These are phyloP conservation scores for Odiellus spinosus DNA, from an alignment of 2,888 invertebrate species.

Conservation along the genomic window DNA sequence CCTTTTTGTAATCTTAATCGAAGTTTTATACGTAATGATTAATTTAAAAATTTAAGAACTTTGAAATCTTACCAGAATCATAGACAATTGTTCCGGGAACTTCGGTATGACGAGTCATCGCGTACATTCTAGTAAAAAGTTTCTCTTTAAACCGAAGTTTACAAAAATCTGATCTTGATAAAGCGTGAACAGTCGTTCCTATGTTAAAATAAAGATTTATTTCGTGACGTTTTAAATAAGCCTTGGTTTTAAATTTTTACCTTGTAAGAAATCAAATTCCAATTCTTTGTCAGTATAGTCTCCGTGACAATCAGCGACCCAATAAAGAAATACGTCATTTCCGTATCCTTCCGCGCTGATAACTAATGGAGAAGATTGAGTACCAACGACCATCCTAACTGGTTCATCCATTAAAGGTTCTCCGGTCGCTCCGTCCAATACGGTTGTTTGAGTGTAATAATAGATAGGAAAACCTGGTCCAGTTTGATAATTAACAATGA, in stretches of 20 bases:
- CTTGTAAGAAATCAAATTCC: conserved; percentile 31
- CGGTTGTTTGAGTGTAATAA: conserved; percentile 48
- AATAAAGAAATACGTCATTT: conserved; percentile 59
- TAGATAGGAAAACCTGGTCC: conserved; percentile 56
- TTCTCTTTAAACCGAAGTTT: conserved; percentile 49
- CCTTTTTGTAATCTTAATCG: conserved; percentile 23
- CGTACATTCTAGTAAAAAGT: conserved; percentile 47
- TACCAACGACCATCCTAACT: conserved; percentile 42
- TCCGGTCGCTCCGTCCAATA: conserved; percentile 46
- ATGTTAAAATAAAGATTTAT: conserved; percentile 7
- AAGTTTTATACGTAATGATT: too few species aligned
- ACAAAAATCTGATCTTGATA: conserved; percentile 44
- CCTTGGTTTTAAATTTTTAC: conserved; percentile 20
- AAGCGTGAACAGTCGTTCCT: conserved; percentile 35
- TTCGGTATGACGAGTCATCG: conserved; percentile 45
- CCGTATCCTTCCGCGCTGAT: conserved; percentile 44
- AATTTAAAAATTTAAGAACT: neutral
- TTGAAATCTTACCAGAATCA: conserved; percentile 40
- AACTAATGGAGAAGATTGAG: conserved; percentile 43
- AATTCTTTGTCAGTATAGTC: conserved; percentile 21
- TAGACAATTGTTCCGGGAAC: conserved; percentile 57
- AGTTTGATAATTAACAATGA: conserved; percentile 51
- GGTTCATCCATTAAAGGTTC: conserved; percentile 41
- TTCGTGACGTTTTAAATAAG: neutral
- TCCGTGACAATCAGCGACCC: conserved; percentile 52